Evolutionary conservation across 2,797 vertebrate genomes (phyloP).

Genomic region (Tenualosa ilisha): DNA sequence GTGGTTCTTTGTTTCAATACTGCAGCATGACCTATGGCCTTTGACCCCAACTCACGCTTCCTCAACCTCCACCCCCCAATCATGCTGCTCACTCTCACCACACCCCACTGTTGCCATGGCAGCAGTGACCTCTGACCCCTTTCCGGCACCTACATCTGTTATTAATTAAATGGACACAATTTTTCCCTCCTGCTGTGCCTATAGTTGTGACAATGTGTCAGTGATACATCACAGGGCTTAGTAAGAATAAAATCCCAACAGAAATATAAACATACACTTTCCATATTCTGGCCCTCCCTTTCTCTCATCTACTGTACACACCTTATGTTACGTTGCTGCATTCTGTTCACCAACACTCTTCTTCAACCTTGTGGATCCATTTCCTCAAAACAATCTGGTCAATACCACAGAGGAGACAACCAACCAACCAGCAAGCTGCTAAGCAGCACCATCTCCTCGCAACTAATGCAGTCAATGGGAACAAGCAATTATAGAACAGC

Average conservation of each 20-base stretch:
- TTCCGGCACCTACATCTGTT: conserved; percentile 78
- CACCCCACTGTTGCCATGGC: conserved; percentile 68
- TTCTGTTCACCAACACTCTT: neutral
- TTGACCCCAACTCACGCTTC: conserved; percentile 59
- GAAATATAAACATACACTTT: neutral
- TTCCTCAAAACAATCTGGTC: neutral
- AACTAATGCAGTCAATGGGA: neutral
- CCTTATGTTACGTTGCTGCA: neutral
- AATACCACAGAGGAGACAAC: neutral
- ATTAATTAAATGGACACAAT: conserved; percentile 75
- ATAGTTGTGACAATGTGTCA: conserved; percentile 34
- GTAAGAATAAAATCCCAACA: conserved; percentile 6
- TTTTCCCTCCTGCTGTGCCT: conserved; percentile 50
- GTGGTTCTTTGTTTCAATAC: conserved; percentile 72
- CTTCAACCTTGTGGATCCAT: neutral
- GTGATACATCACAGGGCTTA: conserved; percentile 40
- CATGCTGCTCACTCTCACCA: conserved; percentile 61
- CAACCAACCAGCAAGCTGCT: neutral
- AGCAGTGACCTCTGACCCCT: conserved; percentile 74
- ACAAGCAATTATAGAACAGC: neutral
- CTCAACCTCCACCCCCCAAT: conserved; percentile 49
- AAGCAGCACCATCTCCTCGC: neutral
- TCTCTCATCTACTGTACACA: neutral
- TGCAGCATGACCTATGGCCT: conserved; percentile 65
- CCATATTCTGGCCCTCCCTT: neutral